Conservation (phyloP, 2,797 vertebrate species). For the Acanthurus lineatus region DNA sequence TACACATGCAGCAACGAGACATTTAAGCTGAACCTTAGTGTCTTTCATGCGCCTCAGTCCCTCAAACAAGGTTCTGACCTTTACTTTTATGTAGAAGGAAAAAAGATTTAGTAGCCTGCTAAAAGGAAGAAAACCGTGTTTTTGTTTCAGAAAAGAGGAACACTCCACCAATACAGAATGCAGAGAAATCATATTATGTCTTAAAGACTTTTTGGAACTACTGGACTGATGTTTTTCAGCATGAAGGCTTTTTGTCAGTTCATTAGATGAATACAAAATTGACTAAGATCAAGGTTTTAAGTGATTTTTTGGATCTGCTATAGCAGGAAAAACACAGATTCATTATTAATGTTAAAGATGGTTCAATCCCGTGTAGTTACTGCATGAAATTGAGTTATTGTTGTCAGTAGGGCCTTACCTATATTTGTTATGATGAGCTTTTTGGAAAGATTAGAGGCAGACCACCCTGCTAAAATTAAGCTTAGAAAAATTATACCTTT, state of each 20-base stretch:
- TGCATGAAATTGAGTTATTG: not conserved
- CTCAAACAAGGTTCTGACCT: not conserved
- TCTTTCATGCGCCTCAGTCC: not conserved
- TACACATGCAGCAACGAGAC: conserved; percentile 14
- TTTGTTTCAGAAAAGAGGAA: not conserved
- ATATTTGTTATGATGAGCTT: not conserved
- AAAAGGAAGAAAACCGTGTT: not conserved
- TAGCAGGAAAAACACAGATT: not conserved
- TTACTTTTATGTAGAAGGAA: not conserved
- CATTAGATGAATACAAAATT: not conserved
- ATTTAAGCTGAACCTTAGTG: not conserved
- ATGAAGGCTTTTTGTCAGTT: not conserved
- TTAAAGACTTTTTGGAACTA: not conserved
- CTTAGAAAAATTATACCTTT: not conserved
- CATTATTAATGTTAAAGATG: not conserved
- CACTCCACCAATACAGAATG: not conserved
- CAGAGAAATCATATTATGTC: not conserved
- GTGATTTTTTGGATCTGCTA: not conserved
- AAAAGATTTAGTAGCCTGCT: conserved; percentile 9
- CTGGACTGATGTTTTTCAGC: not conserved
- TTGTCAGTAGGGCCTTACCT: not conserved
- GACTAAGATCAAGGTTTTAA: not conserved
- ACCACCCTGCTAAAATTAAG: not conserved
- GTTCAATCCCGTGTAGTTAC: not conserved
- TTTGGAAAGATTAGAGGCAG: not conserved